Evolutionary conservation across 1,140 invertebrate genomes (phyloP).

Genomic region (Zeugodacus cucurbitae): DNA sequence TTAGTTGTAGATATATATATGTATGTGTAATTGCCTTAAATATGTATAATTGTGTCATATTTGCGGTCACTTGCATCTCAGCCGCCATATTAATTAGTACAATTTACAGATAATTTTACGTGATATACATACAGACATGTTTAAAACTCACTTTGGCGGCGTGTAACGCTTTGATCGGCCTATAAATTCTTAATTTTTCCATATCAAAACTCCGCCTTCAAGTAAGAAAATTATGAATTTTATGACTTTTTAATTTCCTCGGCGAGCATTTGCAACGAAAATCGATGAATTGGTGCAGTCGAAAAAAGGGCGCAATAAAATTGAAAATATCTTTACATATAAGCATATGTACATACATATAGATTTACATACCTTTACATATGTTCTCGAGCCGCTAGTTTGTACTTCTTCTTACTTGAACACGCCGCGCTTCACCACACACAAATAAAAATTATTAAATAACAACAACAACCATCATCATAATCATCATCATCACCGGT

Average conservation of each 20-base stretch:
- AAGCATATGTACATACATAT: neutral
- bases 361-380: neutral
- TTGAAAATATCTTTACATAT: neutral
- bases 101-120: neutral
- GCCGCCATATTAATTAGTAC: slow-evolving; percentile 7
- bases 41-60: neutral
- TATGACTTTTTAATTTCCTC: neutral
- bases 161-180: neutral
- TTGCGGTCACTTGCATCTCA: neutral
- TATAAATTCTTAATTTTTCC: slow-evolving; percentile 17
- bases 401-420: neutral
- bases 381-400: neutral
- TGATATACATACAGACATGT: neutral
- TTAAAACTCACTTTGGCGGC: neutral
- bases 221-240: neutral
- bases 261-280: neutral
- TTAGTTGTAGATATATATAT: neutral
- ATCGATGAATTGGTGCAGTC: neutral
- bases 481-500: neutral
- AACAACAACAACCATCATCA: neutral
- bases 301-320: neutral
- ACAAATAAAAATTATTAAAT: too few relatives aligned
- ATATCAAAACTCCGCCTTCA: neutral
- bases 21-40: neutral
- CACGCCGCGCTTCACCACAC: neutral